These are phyloP conservation scores for Polyergus mexicanus DNA, from an alignment of 1,140 invertebrate genomes.

Conservation along the genomic window DNA sequence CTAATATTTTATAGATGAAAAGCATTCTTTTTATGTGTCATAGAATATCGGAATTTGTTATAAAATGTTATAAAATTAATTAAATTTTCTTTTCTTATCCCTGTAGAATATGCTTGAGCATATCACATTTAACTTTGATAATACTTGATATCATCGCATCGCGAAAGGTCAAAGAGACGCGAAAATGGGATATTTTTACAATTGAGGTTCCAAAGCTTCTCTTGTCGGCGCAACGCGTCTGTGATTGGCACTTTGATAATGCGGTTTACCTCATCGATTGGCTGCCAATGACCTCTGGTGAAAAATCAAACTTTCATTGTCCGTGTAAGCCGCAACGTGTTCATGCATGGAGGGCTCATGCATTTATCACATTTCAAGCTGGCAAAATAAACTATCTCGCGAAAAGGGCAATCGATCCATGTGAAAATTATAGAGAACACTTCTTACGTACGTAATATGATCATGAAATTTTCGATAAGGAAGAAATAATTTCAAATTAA, in stretches of 20 bases:
- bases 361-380: conserved; percentile 33
- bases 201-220: conserved; percentile 28
- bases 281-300: conserved; percentile 53
- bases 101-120: too few relatives aligned
- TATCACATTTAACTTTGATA: too few relatives aligned
- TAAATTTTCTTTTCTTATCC: too few relatives aligned
- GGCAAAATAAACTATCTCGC: conserved; percentile 17
- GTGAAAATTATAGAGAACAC: background rate
- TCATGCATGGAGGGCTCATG: conserved; percentile 17
- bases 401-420: conserved; percentile 24
- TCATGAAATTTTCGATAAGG: conserved; percentile 16
- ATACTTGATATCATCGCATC: too few relatives aligned
- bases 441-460: background rate
- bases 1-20: background rate
- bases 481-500: background rate
- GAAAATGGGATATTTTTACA: conserved; percentile 32
- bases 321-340: conserved; percentile 15
- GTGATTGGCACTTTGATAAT: conserved; percentile 64
- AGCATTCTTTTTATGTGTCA: too few relatives aligned
- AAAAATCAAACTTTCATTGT: conserved; percentile 52
- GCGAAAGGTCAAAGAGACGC: too few relatives aligned
- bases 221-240: background rate
- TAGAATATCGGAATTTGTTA: too few relatives aligned
- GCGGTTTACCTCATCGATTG: conserved; percentile 40
- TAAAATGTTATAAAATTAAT: too few relatives aligned